phyloP scores from a whole-genome alignment of 2,797 vertebrate species.

The Scomberomorus guttatus region DNA sequence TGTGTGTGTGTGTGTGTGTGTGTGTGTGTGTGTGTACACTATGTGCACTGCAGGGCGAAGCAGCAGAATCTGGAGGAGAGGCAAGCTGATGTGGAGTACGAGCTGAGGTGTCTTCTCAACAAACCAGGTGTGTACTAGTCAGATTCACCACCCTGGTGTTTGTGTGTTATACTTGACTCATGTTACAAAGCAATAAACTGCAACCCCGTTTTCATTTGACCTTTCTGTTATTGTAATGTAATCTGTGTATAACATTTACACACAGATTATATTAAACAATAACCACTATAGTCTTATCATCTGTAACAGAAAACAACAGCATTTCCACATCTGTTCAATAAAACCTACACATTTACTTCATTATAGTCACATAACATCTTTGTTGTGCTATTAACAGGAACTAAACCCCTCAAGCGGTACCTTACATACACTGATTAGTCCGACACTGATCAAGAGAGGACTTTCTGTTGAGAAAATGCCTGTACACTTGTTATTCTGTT shows the following conservation, averaged over 20 bases:
- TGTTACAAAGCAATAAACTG: not conserved
- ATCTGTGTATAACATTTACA: not conserved
- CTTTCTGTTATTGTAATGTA: not conserved
- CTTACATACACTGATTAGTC: too few relatives aligned
- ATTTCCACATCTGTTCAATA: not conserved
- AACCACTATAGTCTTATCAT: not conserved
- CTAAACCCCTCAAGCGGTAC: too few relatives aligned
- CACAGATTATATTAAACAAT: not conserved
- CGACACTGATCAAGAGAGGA: too few relatives aligned
- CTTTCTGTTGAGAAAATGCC: not conserved
- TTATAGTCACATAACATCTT: not conserved
- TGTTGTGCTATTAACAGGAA: too few relatives aligned
- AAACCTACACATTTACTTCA: not conserved
- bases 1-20: too few relatives aligned
- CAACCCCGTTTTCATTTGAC: not conserved
- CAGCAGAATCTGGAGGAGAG: slow-evolving; percentile 98
- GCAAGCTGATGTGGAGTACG: slow-evolving; percentile 96
- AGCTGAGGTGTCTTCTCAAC: slow-evolving; percentile 97
- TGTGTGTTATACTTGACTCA: not conserved
- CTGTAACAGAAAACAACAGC: not conserved
- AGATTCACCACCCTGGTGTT: not conserved
- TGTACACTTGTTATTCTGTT: not conserved
- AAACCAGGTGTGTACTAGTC: slow-evolving; percentile 90
- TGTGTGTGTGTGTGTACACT: not conserved
- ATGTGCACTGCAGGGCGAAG: slow-evolving; percentile 88